Evolutionary conservation across 2,113 vertebrate species (phyloP).

Genomic region (Motacilla tschutschensis): DNA sequence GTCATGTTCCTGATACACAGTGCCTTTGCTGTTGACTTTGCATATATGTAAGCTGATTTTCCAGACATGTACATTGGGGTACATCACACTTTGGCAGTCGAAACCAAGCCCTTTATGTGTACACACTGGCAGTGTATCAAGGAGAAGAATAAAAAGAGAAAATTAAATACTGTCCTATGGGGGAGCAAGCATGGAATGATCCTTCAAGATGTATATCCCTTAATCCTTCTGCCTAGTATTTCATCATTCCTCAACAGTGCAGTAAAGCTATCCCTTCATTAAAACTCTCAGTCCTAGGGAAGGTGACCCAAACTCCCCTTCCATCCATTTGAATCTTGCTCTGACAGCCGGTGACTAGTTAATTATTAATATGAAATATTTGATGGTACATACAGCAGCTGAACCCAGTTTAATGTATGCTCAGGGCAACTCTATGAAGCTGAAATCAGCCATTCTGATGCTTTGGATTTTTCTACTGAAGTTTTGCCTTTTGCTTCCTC

Average conservation of each 20-base stretch:
- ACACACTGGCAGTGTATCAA: neutral
- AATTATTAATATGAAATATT: constrained; percentile 74
- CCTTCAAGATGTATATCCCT: constrained; percentile 21
- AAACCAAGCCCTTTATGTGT: neutral
- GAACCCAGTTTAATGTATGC: constrained; percentile 53
- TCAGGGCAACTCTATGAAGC: constrained; percentile 37
- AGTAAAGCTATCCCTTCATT: constrained; percentile 56
- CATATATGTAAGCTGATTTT: constrained; percentile 16
- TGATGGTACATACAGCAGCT: constrained; percentile 60
- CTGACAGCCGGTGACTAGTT: constrained; percentile 60
- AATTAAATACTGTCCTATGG: constrained; percentile 1
- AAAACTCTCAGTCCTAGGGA: constrained; percentile 51
- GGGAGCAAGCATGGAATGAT: neutral
- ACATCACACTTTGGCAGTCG: neutral
- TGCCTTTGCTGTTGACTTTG: constrained; percentile 10
- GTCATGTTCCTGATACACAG: neutral
- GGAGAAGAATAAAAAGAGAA: constrained; percentile 45
- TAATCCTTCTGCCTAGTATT: constrained; percentile 33
- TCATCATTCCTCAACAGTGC: constrained; percentile 25
- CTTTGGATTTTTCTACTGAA: constrained; percentile 55
- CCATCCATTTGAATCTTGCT: constrained; percentile 64
- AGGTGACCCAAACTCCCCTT: constrained; percentile 63
- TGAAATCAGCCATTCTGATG: constrained; percentile 45
- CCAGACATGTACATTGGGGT: neutral
- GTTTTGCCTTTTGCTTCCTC: constrained; percentile 53